Percentiles rank a stretch among this genome's conserved stretches.
phyloP scores from a whole-genome alignment of 1,140 invertebrate species.

The Melanaphis sacchari region DNA sequence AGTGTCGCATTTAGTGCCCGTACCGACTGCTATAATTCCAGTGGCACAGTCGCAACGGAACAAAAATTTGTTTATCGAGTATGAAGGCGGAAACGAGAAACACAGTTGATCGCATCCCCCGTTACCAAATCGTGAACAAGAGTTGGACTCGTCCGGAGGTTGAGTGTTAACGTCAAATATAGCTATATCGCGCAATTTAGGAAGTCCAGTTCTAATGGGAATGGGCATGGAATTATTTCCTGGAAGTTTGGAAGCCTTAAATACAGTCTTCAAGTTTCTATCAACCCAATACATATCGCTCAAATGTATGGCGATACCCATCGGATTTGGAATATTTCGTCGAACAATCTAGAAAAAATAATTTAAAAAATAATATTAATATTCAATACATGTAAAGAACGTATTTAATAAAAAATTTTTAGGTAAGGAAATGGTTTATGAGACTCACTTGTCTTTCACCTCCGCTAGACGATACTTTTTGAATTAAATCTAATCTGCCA shows the following conservation, averaged over 20 bases:
- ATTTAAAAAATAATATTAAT: not conserved
- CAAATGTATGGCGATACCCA: constrained; percentile 88
- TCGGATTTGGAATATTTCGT: constrained; percentile 90
- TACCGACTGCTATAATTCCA: constrained; percentile 71
- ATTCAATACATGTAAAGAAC: not conserved
- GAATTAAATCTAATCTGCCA: constrained; percentile 89
- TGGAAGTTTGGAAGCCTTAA: constrained; percentile 80
- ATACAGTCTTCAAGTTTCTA: constrained; percentile 87
- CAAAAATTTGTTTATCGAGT: constrained; percentile 64
- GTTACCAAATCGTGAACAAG: constrained; percentile 75
- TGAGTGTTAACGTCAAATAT: constrained; percentile 90
- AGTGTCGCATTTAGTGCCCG: constrained; percentile 77
- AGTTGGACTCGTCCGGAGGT: constrained; percentile 79
- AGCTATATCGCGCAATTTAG: constrained; percentile 84
- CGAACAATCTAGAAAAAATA: constrained; percentile 72
- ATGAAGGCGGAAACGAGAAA: constrained; percentile 83
- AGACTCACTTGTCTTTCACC: constrained; percentile 71
- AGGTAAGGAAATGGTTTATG: not conserved
- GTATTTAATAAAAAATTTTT: not conserved
- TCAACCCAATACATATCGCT: constrained; percentile 95
- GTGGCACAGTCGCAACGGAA: constrained; percentile 89
- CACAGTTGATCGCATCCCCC: constrained; percentile 93
- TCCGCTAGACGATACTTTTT: constrained; percentile 83
- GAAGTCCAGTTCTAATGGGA: constrained; percentile 81
- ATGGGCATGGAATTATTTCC: constrained; percentile 70